A percentile compares a stretch with the other conserved stretches of the same genome.
Evolutionary conservation across 2,113 vertebrate genomes (phyloP).

Genomic region (Hippocampus barbouri): DNA sequence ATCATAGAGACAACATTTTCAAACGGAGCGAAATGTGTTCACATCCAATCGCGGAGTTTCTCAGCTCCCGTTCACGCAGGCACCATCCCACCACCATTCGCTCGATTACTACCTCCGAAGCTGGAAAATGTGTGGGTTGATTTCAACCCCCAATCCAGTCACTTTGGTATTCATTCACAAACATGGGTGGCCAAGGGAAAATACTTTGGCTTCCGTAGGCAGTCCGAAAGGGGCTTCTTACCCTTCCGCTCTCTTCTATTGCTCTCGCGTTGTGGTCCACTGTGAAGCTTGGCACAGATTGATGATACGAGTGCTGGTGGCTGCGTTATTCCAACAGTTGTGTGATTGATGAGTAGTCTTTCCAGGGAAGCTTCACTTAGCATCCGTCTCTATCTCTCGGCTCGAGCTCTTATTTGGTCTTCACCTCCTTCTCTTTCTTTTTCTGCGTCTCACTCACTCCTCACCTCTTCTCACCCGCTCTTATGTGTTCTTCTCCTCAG

Average conservation of each 20-base stretch:
- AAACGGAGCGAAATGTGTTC: too few species aligned
- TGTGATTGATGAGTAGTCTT: conserved; percentile 73
- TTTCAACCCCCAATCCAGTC: too few species aligned
- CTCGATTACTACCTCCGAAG: too few species aligned
- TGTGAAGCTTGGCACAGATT: conserved; percentile 46
- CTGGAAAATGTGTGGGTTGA: too few species aligned
- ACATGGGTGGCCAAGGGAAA: background rate
- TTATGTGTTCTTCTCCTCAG: conserved; percentile 46
- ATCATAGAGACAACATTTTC: too few species aligned
- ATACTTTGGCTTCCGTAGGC: background rate
- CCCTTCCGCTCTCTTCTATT: background rate
- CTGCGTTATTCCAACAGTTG: conserved; percentile 70
- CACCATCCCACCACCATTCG: too few species aligned
- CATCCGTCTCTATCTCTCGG: conserved; percentile 37
- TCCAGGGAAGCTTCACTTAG: conserved; percentile 69
- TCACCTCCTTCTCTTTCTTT: conserved; percentile 10
- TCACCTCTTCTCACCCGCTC: conserved; percentile 21
- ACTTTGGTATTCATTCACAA: too few species aligned
- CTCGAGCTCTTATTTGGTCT: conserved; percentile 12
- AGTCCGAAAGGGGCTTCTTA: background rate
- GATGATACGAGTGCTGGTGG: conserved; percentile 50
- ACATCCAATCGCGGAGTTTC: too few species aligned
- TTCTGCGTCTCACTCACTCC: conserved; percentile 5
- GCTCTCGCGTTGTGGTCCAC: conserved; percentile 13
- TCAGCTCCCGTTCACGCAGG: too few species aligned